Base-by-base conservation (phyloP, 2,797 vertebrate genomes). In the Takifugu ocellatus region DNA sequence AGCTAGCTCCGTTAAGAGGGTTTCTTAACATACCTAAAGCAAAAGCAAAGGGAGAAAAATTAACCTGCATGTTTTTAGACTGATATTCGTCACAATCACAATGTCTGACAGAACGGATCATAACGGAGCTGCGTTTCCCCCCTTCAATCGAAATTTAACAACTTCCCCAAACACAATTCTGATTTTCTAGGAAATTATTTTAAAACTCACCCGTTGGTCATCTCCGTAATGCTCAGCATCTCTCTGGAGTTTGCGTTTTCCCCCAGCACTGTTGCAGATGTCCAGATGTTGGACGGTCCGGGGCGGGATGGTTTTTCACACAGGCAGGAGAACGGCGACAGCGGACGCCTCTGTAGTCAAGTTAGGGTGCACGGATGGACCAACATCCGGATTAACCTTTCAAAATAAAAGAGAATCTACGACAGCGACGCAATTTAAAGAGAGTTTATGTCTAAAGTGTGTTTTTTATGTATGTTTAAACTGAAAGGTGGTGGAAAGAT, bases 221-320 rank as follows among this genome's bases (percentile, higher is more conserved):
- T 88, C 64, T 91, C 91, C n/a, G 78, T 79, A 9, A 91, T 50
- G 50, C 75, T 89, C 49, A 92, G 85, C 91, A 91, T 92, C 74
- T 0, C 63, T 52, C 29, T 52, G 12, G 14, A n/a, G 43, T 25
- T 36, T 2, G 31, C 15, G 39, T 58, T 57, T 58, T 49, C 15
- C 11, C 10, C 14, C 55, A 24, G 47, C 24, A 16, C 63, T 16
- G 62, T 8, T 3, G 70, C 61, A 36, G 68, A 49, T 9, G 65
- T 75, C 73, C 84, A 87, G 87, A 88, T 88, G 86, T 88, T 63
- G 56, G 33, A n/a, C 48, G 25, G 3, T 9, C 31, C 31, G 8
- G 61, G 77, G 75, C 31, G 8, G 61, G 77, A 76, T 72, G 69
- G 25, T 25, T 55, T 54, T 57, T 5, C 59, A 0, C 49, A 2